Percentiles rank a stretch among this genome's conserved stretches.
Evolutionary conservation across 2,888 invertebrate genomes (phyloP).

Genomic region (Chrysina gloriosa): DNA sequence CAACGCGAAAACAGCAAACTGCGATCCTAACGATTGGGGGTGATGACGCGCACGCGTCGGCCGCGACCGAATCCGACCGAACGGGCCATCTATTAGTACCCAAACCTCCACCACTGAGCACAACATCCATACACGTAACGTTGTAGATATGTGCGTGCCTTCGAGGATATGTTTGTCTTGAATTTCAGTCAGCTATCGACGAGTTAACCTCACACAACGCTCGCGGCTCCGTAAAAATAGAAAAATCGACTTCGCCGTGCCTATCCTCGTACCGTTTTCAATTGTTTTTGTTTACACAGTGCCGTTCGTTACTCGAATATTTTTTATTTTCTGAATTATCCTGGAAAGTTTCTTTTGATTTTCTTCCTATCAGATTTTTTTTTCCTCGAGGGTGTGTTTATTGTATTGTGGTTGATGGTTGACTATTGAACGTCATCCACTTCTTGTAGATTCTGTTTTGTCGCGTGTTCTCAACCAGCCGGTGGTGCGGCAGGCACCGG

Average conservation of each 20-base stretch:
- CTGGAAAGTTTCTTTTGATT: background rate
- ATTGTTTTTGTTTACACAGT: slow-evolving; percentile 10
- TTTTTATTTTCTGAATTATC: background rate
- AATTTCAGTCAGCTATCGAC: slow-evolving; percentile 13
- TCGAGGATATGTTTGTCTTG: slow-evolving; percentile 19
- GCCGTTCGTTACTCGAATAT: slow-evolving; percentile 12
- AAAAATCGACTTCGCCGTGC: slow-evolving; percentile 5
- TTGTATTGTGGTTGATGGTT: slow-evolving; percentile 11
- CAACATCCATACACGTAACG: slow-evolving; percentile 25
- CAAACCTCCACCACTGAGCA: slow-evolving; percentile 43
- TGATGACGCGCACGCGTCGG: slow-evolving; percentile 44
- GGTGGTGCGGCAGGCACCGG: slow-evolving; percentile 2
- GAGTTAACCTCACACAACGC: slow-evolving; percentile 23
- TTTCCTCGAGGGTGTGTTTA: slow-evolving; percentile 20
- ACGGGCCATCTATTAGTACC: slow-evolving; percentile 46
- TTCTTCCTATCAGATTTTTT: background rate
- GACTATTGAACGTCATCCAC: no score
- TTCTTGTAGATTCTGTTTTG: background rate
- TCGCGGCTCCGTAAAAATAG: slow-evolving; percentile 18
- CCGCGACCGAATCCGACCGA: slow-evolving; percentile 19
- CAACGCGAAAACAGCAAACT: slow-evolving; percentile 34
- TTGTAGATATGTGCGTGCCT: background rate
- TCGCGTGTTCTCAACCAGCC: background rate
- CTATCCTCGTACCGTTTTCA: background rate
- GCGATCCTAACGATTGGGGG: slow-evolving; percentile 49